Conservation (phyloP, 2,888 invertebrate genomes). For the Crematogaster levior region DNA sequence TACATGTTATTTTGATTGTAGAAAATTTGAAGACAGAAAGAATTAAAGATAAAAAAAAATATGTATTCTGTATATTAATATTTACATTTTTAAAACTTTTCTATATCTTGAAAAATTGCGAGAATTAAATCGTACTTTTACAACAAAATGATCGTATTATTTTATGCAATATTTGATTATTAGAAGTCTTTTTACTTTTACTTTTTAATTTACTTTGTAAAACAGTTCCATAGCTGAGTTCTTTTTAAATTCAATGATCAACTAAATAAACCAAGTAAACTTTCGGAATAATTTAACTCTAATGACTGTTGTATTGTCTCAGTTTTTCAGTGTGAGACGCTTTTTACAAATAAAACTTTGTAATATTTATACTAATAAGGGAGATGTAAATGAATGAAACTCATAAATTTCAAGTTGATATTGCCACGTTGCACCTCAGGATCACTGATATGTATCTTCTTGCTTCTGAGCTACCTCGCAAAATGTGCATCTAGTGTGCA, state of each 20-base stretch:
- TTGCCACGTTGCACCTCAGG: not conserved
- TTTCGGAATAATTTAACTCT: not conserved
- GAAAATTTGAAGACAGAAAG: not conserved
- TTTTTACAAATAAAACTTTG: not conserved
- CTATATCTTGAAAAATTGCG: not conserved
- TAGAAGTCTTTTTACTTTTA: too few species aligned
- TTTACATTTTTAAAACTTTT: not conserved
- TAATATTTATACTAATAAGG: not conserved
- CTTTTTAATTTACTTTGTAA: slow-evolving; percentile 1
- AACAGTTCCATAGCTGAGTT: not conserved
- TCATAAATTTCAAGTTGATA: slow-evolving; percentile 1
- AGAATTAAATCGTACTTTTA: not conserved
- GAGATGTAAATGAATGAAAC: not conserved
- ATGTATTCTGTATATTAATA: not conserved
- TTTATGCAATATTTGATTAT: slow-evolving; percentile 2
- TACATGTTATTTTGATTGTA: not conserved
- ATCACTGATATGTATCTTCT: not conserved
- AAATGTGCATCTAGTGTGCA: too few species aligned
- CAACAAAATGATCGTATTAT: not conserved
- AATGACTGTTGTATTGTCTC: not conserved
- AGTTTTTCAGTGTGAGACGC: not conserved
- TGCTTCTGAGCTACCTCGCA: not conserved
- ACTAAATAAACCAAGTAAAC: not conserved
- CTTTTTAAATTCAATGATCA: not conserved
- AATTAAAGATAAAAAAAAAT: not conserved